Evolutionary conservation across 2,113 vertebrate genomes (phyloP).

Genomic region (Indicator maculatus): DNA sequence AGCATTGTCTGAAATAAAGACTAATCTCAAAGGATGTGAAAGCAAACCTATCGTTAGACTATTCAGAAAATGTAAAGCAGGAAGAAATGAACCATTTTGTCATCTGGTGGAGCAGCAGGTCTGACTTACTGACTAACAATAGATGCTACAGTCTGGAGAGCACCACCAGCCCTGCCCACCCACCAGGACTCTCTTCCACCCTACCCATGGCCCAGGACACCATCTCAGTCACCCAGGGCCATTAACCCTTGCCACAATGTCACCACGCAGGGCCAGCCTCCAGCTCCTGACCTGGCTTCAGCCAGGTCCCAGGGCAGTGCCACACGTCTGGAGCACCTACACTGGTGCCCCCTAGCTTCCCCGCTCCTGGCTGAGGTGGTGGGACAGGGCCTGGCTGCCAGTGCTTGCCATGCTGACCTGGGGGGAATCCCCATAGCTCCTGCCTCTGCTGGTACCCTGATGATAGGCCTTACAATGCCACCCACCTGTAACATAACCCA

Average conservation of each 20-base stretch:
- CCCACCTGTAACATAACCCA: neutral
- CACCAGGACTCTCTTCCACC: neutral
- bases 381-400: neutral
- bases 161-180: neutral
- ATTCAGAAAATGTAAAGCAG: conserved; percentile 47
- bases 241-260: neutral
- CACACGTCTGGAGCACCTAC: neutral
- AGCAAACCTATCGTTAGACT: conserved; percentile 39
- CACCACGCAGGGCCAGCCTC: accelerated
- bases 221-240: accelerated
- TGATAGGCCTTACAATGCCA: accelerated
- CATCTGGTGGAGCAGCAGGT: neutral
- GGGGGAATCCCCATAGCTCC: neutral
- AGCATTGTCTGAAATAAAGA: conserved; percentile 63
- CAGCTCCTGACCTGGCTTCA: neutral
- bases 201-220: accelerated
- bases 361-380: neutral
- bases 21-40: conserved; percentile 48
- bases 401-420: no score
- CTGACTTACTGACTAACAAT: neutral
- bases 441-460: neutral
- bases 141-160: neutral
- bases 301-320: neutral
- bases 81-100: neutral
- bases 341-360: neutral